Conservation (phyloP, 2,113 vertebrate genomes). For the Toxostoma redivivum region DNA sequence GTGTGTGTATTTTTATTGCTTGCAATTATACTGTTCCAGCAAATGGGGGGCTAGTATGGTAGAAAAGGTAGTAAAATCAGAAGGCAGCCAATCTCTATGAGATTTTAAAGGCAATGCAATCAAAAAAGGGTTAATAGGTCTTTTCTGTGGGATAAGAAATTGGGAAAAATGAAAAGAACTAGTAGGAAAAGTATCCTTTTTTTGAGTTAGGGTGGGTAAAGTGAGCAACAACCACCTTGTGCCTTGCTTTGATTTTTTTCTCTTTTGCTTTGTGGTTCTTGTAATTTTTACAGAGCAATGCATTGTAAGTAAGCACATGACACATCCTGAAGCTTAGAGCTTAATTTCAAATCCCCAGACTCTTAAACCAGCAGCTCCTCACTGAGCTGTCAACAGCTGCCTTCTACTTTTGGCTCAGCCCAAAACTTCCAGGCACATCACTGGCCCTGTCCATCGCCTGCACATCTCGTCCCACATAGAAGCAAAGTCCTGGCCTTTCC, state of each 20-base stretch:
- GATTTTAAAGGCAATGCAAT: background rate
- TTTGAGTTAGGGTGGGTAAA: background rate
- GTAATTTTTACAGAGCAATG: background rate
- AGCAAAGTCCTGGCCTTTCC: background rate
- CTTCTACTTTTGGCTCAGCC: background rate
- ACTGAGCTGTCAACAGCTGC: background rate
- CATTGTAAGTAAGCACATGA: background rate
- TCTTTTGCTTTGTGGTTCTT: background rate
- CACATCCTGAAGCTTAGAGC: background rate
- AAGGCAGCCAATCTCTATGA: background rate
- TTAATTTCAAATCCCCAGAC: conserved; percentile 26
- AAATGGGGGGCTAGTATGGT: background rate
- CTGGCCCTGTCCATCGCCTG: fast-evolving
- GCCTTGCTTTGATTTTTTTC: background rate
- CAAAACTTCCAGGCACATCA: background rate
- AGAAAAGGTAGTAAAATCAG: background rate
- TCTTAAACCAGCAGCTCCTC: background rate
- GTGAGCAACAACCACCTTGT: background rate
- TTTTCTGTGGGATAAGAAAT: background rate
- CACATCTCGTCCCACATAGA: fast-evolving
- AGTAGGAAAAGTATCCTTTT: background rate
- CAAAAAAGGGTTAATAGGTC: background rate
- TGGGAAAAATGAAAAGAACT: background rate
- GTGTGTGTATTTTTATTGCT: background rate
- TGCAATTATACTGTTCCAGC: background rate